These are phyloP conservation scores for Cyclargus thomasi DNA, from an alignment of 1,140 invertebrate species.

Conservation along the genomic window DNA sequence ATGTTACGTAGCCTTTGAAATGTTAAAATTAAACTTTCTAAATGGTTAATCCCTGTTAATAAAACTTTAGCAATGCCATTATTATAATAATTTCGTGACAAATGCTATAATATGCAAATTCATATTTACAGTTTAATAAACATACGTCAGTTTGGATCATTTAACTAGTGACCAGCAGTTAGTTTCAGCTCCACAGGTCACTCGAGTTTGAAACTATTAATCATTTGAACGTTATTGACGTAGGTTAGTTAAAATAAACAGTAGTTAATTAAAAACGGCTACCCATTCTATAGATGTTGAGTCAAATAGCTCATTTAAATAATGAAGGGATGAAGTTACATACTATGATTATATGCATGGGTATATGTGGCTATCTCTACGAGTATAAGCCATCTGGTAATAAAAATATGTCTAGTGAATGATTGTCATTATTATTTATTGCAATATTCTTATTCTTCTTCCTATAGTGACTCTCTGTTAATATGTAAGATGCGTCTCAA, in stretches of 20 bases:
- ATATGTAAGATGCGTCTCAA: no score
- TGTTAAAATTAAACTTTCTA: no score
- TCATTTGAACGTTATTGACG: background rate
- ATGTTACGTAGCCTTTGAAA: no score
- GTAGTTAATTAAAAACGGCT: background rate
- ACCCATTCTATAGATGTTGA: background rate
- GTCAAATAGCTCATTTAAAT: background rate
- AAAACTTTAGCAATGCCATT: background rate
- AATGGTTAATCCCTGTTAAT: background rate
- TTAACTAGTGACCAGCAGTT: background rate
- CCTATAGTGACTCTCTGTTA: no score
- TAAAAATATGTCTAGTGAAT: no score
- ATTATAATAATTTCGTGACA: background rate
- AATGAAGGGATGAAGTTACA: background rate
- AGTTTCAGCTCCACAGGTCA: background rate
- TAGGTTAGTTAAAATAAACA: background rate
- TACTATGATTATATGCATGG: no score
- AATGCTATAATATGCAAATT: background rate
- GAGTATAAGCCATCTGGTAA: no score
- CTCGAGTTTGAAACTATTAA: background rate
- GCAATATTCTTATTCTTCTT: no score
- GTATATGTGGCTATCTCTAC: no score
- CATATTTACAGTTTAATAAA: background rate
- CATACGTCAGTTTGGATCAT: background rate
- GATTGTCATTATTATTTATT: no score